Evolutionary conservation across 2,888 invertebrate species (phyloP).

Genomic region (Harpalus rufipes): DNA sequence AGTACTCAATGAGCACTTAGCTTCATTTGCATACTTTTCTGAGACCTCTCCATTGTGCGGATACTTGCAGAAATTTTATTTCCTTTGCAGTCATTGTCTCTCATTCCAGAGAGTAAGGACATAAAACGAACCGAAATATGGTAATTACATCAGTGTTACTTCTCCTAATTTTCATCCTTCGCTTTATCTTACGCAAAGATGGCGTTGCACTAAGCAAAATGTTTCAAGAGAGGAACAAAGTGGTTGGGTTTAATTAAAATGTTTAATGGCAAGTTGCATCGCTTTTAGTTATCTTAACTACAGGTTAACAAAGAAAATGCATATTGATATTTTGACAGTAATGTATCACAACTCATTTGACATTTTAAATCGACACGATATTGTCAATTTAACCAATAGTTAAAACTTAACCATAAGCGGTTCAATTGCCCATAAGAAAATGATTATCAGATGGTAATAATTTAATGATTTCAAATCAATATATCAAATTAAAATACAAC

Average conservation of each 20-base stretch:
- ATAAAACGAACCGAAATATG: slow-evolving; percentile 26
- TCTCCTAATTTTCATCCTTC: slow-evolving; percentile 1
- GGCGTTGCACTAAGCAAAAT: neutral
- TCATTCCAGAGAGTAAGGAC: slow-evolving; percentile 8
- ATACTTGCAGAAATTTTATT: slow-evolving; percentile 40
- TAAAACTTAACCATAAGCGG: too few species aligned
- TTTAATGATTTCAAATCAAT: too few species aligned
- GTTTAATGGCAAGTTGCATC: too few species aligned
- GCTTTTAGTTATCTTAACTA: too few species aligned
- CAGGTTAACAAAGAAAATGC: too few species aligned
- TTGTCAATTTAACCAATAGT: too few species aligned
- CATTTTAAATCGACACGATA: too few species aligned
- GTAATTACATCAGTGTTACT: slow-evolving; percentile 28
- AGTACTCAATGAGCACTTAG: neutral
- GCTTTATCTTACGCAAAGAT: neutral
- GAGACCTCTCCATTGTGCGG: neutral
- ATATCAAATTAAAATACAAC: too few species aligned
- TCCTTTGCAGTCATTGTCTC: slow-evolving; percentile 39
- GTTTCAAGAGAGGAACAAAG: neutral
- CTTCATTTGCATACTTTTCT: neutral
- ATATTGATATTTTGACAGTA: too few species aligned
- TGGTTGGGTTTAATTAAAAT: neutral
- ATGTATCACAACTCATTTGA: too few species aligned
- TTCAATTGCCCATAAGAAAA: too few species aligned
- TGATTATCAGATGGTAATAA: too few species aligned